Conservation (phyloP, 2,888 invertebrate genomes). For the Argynnis bischoffii region DNA sequence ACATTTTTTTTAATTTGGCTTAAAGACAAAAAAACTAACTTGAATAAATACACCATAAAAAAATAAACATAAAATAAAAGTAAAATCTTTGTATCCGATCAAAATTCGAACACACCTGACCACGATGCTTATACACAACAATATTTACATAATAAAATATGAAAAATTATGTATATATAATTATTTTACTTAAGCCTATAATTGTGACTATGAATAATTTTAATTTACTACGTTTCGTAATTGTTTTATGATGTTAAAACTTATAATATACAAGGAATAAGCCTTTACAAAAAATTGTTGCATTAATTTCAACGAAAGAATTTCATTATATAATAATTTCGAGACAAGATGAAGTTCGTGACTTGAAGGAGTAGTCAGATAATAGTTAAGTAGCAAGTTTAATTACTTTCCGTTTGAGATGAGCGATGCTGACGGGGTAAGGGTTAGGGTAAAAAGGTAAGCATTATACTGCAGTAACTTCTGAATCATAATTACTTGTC, state of each 20-base stretch:
- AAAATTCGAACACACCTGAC: too few relatives aligned
- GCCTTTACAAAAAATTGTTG: conserved; percentile 49
- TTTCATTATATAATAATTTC: conserved; percentile 51
- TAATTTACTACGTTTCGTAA: too few relatives aligned
- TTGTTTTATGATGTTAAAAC: neutral
- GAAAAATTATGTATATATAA: neutral
- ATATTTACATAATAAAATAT: too few relatives aligned
- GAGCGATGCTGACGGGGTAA: conserved; percentile 2
- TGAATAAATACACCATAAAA: too few relatives aligned
- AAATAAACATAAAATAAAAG: too few relatives aligned
- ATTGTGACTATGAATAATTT: neutral
- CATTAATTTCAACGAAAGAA: conserved; percentile 58
- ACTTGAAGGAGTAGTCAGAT: conserved; percentile 63
- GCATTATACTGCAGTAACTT: neutral
- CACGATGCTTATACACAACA: too few relatives aligned
- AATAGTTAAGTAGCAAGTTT: conserved; percentile 75
- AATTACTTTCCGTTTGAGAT: conserved; percentile 66
- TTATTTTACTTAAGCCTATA: neutral
- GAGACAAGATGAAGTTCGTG: conserved; percentile 64
- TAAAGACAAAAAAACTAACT: too few relatives aligned
- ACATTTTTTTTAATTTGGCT: too few relatives aligned
- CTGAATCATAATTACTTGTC: too few relatives aligned
- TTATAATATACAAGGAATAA: neutral
- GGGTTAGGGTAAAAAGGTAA: neutral
- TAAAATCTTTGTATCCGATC: too few relatives aligned